Conservation (phyloP, 2,888 invertebrate species). For the Coenonympha glycerion region DNA sequence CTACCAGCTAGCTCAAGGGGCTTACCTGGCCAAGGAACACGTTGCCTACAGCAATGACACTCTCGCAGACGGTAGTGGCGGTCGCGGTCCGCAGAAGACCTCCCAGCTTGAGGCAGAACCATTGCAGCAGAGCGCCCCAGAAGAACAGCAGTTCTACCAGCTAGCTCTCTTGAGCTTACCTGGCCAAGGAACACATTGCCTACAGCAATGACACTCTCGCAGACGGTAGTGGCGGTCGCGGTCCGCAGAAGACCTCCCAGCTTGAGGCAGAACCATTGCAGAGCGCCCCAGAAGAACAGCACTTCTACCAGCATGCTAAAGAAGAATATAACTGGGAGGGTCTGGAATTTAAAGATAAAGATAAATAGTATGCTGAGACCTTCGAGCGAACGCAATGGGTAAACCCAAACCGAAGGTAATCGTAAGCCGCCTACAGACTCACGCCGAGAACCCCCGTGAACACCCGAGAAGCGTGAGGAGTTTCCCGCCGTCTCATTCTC, state of each 20-base stretch:
- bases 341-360: constrained; percentile 64
- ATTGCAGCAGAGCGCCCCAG: constrained; percentile 91
- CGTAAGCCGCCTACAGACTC: no score
- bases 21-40: no score
- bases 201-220: constrained; percentile 95
- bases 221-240: constrained; percentile 87
- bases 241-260: constrained; percentile 83
- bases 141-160: constrained; percentile 92
- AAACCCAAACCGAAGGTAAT: no score
- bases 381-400: no score
- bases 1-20: constrained; percentile 94
- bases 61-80: constrained; percentile 95
- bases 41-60: constrained; percentile 94
- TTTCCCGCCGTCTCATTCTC: no score
- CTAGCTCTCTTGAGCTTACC: no score
- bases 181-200: constrained; percentile 96
- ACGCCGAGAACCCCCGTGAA: no score
- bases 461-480: no score
- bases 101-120: constrained; percentile 87
- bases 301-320: constrained; percentile 93
- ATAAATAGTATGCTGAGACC: no score
- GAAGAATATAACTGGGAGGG: constrained; percentile 93
- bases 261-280: constrained; percentile 89
- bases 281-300: constrained; percentile 89
- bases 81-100: constrained; percentile 77